Evolutionary conservation across 2,113 vertebrate species (phyloP).

Genomic region (Ovis aries): ARS-UI_Ramb_v3.0 NC_056055.1:31963501-31964000

Average conservation of each 20-base stretch:
- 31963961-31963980: background rate
- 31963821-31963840: background rate
- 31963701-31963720: background rate
- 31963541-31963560: background rate
- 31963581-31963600: background rate
- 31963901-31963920: background rate
- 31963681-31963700: background rate
- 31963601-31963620: background rate
- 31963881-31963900: background rate
- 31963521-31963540: background rate
- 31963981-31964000: background rate
- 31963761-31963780: background rate
- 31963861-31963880: background rate
- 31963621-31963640: background rate
- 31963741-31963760: background rate
- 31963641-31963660: background rate
- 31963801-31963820: rapidly evolving
- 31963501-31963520: background rate
- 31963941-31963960: background rate
- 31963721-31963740: background rate
- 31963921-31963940: background rate
- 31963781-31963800: background rate
- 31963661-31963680: background rate
- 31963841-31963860: background rate
- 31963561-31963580: background rate